Base-by-base conservation (phyloP, 2,113 vertebrate species). In the Megaceryle maxima region DNA sequence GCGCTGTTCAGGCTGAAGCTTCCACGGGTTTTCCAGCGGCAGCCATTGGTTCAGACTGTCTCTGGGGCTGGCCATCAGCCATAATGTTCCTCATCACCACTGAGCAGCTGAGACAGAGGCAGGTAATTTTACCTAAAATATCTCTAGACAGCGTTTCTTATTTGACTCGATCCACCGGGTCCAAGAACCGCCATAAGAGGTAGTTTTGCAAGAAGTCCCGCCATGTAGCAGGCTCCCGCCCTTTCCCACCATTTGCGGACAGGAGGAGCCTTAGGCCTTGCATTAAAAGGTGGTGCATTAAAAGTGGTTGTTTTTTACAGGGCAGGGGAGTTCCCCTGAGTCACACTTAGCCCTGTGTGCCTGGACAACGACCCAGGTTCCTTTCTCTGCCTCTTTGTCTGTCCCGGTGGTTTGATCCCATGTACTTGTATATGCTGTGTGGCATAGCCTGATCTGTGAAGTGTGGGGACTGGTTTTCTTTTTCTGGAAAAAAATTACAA, bases 41-140 rank as follows among this genome's bases (percentile, higher is more conserved):
- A 1, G 19, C 31, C 0, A 11, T 5, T 53, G 21, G n/a, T 33
- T 83, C 0, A 0, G 4, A 0, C 0, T 18, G 13, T 50, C 13
- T 31, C 33, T 13, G 25, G 41, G 15, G 18, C 21, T 2, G 2
- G 46, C 44, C 5, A 5, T 31, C 20, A 20, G 67, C 56, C 1
- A 0, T 17, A n/a, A 20, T 0, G 1, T 6, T n/a, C 35, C 46
- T 74, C n/a, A 7, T 43, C 16, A 22, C 33, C 1, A 1, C 46
- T 39, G 41, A 0, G 1, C 9, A 9, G 22, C 55, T 44, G 33
- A 20, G 35, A 35, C 29, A 50, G 50, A 37, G 44, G 41, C 10
- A 26, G 31, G 22, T 22, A 5, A 1, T 16, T 37, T n/a, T 80
- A 56, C 48, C 33, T 82, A 15, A 73, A 82, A 48, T 75, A 29